Evolutionary conservation across 2,797 vertebrate genomes (phyloP).

Genomic region (Acanthiza pusilla): DNA sequence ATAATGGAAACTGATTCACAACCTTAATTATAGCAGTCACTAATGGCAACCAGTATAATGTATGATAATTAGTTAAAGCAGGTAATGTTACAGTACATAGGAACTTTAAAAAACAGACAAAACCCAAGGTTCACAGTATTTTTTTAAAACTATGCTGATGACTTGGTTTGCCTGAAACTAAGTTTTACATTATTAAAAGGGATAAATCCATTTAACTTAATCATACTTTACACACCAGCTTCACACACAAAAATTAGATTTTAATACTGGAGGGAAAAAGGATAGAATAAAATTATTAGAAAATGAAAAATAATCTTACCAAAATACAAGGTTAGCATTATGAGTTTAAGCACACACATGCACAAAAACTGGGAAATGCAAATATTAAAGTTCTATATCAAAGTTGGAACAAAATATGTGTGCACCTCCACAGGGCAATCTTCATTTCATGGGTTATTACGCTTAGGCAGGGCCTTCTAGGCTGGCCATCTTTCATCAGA

Average conservation of each 20-base stretch:
- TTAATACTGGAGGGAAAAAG: constrained; percentile 39
- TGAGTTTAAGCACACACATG: neutral
- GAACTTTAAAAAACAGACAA: neutral
- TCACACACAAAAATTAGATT: constrained; percentile 45
- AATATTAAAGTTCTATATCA: neutral
- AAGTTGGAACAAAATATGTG: neutral
- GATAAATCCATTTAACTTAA: constrained; percentile 38
- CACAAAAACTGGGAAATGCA: neutral
- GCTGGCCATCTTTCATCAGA: neutral
- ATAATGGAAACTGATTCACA: constrained; percentile 9
- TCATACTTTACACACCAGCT: constrained; percentile 29
- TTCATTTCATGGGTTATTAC: neutral
- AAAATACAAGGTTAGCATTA: constrained; percentile 5
- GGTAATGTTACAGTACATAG: neutral
- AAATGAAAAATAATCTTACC: constrained; percentile 33
- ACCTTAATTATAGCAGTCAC: constrained; percentile 31
- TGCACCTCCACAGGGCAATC: neutral
- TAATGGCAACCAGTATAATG: constrained; percentile 23
- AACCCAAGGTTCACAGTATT: neutral
- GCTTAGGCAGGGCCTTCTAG: neutral
- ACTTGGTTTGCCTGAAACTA: constrained; percentile 30
- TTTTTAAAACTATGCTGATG: neutral
- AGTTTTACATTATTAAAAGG: constrained; percentile 51
- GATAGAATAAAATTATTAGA: constrained; percentile 6
- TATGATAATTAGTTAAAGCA: constrained; percentile 21